A percentile compares a stretch with the other conserved stretches of the same genome.
These are phyloP conservation scores for Ctenomys sociabilis DNA, from an alignment of 2,113 vertebrate genomes.

Conservation along the genomic window DNA sequence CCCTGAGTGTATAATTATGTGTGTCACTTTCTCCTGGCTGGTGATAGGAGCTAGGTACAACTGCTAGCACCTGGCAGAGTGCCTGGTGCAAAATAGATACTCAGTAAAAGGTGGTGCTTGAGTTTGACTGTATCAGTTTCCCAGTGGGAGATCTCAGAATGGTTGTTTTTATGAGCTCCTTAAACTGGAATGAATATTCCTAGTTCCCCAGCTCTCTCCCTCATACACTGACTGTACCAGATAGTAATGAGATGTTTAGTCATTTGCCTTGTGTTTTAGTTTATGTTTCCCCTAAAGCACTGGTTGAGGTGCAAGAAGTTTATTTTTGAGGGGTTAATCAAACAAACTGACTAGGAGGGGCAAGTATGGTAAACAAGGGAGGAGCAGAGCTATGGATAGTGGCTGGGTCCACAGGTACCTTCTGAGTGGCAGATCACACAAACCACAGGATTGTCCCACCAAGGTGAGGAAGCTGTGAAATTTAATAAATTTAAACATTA, in stretches of 20 bases:
- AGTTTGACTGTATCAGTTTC: conserved; percentile 40
- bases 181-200: neutral
- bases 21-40: neutral
- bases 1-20: neutral
- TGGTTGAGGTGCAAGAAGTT: neutral
- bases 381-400: neutral
- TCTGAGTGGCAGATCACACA: neutral
- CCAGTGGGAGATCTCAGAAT: neutral
- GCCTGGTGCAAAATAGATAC: conserved; percentile 26
- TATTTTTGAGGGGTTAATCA: neutral
- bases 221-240: neutral
- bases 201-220: neutral
- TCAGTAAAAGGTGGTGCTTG: conserved; percentile 34
- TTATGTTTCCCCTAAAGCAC: neutral
- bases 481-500: neutral
- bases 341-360: neutral
- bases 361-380: neutral
- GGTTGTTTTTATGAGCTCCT: neutral
- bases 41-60: neutral
- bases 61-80: neutral
- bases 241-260: neutral
- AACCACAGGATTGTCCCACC: neutral
- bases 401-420: neutral
- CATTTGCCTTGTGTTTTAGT: neutral
- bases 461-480: neutral